Conservation (phyloP, 2,113 vertebrate genomes). For the Balaenoptera acutorostrata region DNA sequence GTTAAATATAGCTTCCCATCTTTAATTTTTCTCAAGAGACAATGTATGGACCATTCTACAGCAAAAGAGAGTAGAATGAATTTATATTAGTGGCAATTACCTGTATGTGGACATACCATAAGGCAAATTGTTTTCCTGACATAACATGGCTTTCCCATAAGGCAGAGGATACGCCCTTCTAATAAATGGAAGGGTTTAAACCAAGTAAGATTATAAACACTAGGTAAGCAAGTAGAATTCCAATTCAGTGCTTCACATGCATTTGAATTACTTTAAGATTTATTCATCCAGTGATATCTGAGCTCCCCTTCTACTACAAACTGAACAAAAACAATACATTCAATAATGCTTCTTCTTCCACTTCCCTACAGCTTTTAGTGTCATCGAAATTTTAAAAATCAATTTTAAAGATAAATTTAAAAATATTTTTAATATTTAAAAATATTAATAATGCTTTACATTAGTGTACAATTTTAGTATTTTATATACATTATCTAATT, state of each 20-base stretch:
- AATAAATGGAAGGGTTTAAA: conserved; percentile 46
- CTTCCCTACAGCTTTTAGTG: background rate
- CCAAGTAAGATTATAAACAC: background rate
- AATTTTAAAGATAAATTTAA: background rate
- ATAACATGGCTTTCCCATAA: background rate
- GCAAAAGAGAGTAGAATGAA: conserved; percentile 4
- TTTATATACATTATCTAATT: conserved; percentile 7
- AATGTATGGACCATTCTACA: background rate
- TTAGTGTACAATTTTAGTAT: background rate
- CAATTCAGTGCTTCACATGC: background rate
- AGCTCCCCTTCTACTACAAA: background rate
- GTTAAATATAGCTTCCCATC: conserved; percentile 25
- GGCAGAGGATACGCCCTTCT: conserved; percentile 18
- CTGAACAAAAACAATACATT: background rate
- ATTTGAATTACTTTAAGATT: background rate
- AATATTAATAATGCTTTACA: background rate
- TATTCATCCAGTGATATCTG: background rate
- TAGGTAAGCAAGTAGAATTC: background rate
- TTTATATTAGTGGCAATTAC: background rate
- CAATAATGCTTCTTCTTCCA: background rate
- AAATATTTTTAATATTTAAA: no score
- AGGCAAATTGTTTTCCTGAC: background rate
- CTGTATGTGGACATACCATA: background rate
- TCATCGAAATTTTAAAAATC: background rate
- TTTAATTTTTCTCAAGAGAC: conserved; percentile 19